Evolutionary conservation across 2,888 invertebrate genomes (phyloP).

Genomic region (Cyclophora albipunctata): DNA sequence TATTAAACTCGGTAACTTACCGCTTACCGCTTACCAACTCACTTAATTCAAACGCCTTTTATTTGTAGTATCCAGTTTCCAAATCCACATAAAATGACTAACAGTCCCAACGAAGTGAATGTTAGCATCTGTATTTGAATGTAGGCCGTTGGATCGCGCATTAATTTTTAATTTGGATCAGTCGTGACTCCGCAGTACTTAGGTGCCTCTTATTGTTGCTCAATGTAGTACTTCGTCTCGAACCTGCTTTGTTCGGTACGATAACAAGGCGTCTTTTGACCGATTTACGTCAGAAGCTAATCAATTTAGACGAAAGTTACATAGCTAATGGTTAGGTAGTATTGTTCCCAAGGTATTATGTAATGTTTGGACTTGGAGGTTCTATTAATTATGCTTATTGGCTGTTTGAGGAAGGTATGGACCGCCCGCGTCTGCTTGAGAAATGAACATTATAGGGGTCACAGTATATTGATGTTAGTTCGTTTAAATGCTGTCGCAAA

Average conservation of each 20-base stretch:
- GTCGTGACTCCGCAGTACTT: constrained; percentile 33
- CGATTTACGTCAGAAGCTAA: constrained; percentile 61
- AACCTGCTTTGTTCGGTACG: constrained; percentile 33
- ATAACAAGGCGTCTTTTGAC: constrained; percentile 46
- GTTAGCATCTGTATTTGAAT: constrained; percentile 24
- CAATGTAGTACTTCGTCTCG: constrained; percentile 13
- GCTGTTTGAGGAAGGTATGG: constrained; percentile 14
- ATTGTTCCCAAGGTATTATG: constrained; percentile 37
- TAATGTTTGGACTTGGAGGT: constrained; percentile 36
- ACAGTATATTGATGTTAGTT: constrained; percentile 1
- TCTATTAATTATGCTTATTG: constrained; percentile 60
- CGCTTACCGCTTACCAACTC: no score
- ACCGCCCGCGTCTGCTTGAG: not conserved
- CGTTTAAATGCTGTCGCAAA: not conserved
- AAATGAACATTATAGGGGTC: not conserved
- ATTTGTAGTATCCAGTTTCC: no score
- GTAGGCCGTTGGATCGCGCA: constrained; percentile 39
- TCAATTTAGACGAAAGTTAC: constrained; percentile 42
- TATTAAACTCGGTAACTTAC: no score
- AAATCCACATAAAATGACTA: no score
- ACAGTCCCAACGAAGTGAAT: not conserved
- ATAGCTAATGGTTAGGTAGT: constrained; percentile 36
- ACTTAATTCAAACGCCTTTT: no score
- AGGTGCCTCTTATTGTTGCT: constrained; percentile 23
- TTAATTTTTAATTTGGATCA: constrained; percentile 49